Evolutionary conservation across 1,140 invertebrate species (phyloP).

Genomic region (Phymastichus coffea): DNA sequence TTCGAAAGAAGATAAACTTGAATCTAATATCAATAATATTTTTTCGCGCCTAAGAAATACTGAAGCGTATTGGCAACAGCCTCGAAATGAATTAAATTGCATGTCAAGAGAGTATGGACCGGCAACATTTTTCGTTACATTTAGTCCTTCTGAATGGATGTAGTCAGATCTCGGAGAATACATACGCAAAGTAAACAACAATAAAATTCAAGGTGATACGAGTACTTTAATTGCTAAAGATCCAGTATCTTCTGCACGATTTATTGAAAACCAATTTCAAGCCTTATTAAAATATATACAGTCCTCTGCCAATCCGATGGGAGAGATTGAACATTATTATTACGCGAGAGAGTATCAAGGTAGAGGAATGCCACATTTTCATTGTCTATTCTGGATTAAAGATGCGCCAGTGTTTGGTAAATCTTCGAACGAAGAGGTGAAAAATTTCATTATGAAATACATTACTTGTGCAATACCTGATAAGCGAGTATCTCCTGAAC

Average conservation of each 20-base stretch:
- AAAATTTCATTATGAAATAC: conserved; percentile 40
- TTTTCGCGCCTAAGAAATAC: conserved; percentile 38
- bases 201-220: conserved; percentile 25
- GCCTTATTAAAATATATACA: conserved; percentile 43
- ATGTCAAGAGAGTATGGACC: conserved; percentile 43
- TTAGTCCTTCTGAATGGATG: conserved; percentile 45
- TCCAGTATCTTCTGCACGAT: conserved; percentile 39
- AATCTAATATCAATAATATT: conserved; percentile 33
- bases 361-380: conserved; percentile 40
- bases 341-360: conserved; percentile 40
- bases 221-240: conserved; percentile 34
- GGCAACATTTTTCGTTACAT: conserved; percentile 47
- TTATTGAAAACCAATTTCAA: conserved; percentile 43
- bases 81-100: conserved; percentile 36
- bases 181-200: conserved; percentile 36
- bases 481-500: conserved; percentile 24
- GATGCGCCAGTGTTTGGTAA: conserved; percentile 34
- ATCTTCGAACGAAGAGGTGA: conserved; percentile 34
- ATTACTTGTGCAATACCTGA: conserved; percentile 40
- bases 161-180: conserved; percentile 42
- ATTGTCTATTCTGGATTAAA: conserved; percentile 41
- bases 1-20: not conserved
- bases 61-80: conserved; percentile 36
- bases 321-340: conserved; percentile 37
- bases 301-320: conserved; percentile 36